Conservation (phyloP, 1,140 invertebrate species). For the Phthorimaea operculella region DNA sequence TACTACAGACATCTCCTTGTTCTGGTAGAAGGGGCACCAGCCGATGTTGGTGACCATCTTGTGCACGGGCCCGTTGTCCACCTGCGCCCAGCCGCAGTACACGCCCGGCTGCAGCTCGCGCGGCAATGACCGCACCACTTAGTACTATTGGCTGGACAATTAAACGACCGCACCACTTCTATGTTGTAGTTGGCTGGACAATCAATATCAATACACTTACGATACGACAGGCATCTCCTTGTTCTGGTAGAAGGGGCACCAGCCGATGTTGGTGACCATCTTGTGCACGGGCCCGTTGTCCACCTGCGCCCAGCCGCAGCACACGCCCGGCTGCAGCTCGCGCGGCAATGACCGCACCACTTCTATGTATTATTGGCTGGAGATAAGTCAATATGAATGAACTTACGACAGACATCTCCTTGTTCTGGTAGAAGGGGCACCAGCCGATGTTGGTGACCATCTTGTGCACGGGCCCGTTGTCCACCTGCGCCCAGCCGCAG, state of each 20-base stretch:
- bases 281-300: too few relatives aligned
- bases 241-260: too few relatives aligned
- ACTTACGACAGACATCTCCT: slow-evolving; percentile 90
- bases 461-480: slow-evolving; percentile 78
- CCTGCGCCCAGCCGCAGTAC: slow-evolving; percentile 93
- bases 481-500: slow-evolving; percentile 91
- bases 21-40: slow-evolving; percentile 96
- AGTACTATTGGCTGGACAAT: slow-evolving; percentile 83
- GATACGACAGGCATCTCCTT: too few relatives aligned
- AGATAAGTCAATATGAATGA: too few relatives aligned
- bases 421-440: slow-evolving; percentile 96
- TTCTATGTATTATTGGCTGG: too few relatives aligned
- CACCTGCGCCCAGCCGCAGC: too few relatives aligned
- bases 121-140: slow-evolving; percentile 84
- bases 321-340: too few relatives aligned
- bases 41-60: slow-evolving; percentile 97
- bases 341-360: too few relatives aligned
- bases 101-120: slow-evolving; percentile 80
- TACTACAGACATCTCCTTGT: too few relatives aligned
- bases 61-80: slow-evolving; percentile 77
- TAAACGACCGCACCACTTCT: slow-evolving; percentile 75
- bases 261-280: too few relatives aligned
- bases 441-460: slow-evolving; percentile 97
- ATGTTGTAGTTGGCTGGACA: slow-evolving; percentile 85
- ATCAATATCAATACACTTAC: too few relatives aligned